phyloP scores from a whole-genome alignment of 2,797 vertebrate species.

The Fratercula arctica region DNA sequence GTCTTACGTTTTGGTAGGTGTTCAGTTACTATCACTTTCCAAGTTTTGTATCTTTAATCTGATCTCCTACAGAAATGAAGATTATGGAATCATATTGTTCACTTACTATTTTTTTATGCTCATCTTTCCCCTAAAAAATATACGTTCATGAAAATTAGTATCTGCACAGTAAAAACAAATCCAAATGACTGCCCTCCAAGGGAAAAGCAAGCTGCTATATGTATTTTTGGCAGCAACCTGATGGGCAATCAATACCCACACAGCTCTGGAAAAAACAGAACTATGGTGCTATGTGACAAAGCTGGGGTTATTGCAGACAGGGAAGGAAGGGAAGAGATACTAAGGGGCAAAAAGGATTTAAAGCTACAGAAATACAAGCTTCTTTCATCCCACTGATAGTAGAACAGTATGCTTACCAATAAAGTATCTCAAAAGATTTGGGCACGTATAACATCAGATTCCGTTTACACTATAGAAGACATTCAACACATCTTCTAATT shows the following conservation, averaged over 20 bases:
- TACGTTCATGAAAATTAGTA: neutral
- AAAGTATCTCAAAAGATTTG: neutral
- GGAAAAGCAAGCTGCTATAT: neutral
- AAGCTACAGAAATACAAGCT: neutral
- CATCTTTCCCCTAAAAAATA: neutral
- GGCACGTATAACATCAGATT: neutral
- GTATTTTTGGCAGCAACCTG: slow-evolving; percentile 32
- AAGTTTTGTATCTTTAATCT: neutral
- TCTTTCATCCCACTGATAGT: neutral
- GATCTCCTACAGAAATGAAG: neutral
- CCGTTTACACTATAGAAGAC: neutral
- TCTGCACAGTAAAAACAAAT: neutral
- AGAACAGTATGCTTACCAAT: neutral
- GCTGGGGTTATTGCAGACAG: neutral
- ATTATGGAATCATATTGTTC: neutral
- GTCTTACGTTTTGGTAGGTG: neutral
- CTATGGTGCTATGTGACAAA: neutral
- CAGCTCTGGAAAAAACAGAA: neutral
- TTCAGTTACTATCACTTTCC: neutral
- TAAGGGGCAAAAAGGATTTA: neutral
- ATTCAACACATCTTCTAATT: neutral
- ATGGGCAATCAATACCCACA: slow-evolving; percentile 32
- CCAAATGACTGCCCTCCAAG: neutral
- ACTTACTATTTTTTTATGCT: neutral
- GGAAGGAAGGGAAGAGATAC: neutral